phyloP scores from a whole-genome alignment of 2,113 vertebrate genomes.

The Peromyscus californicus region DNA sequence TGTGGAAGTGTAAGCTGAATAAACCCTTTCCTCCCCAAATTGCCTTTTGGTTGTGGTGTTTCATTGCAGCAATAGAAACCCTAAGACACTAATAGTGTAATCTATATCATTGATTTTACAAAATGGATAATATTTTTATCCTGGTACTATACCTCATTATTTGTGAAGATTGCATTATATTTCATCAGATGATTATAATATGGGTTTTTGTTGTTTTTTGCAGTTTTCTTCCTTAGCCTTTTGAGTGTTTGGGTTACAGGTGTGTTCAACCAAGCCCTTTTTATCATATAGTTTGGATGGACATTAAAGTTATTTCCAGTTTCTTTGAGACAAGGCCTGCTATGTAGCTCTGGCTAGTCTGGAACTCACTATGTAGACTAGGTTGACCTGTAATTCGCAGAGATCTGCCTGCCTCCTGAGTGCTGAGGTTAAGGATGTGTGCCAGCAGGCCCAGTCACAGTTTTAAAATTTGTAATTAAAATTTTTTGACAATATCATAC shows the following conservation, averaged over 20 bases:
- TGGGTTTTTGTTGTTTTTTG: not conserved
- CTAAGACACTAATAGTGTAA: not conserved
- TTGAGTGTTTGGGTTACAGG: not conserved
- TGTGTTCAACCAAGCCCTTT: not conserved
- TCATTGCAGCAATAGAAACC: not conserved
- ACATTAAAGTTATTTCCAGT: not conserved
- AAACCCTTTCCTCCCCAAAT: not conserved
- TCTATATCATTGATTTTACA: not conserved
- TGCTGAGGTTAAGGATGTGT: not conserved
- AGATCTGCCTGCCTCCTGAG: not conserved
- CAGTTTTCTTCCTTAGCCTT: not conserved
- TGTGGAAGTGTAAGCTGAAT: not conserved
- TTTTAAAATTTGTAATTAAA: not conserved
- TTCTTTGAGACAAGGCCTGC: not conserved
- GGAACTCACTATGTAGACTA: not conserved
- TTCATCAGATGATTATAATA: slow-evolving; percentile 19
- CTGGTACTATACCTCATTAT: not conserved
- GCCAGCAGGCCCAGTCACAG: not conserved
- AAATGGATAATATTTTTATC: slow-evolving; percentile 28
- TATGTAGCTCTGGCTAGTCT: not conserved
- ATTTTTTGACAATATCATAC: not conserved
- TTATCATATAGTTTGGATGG: slow-evolving; percentile 4
- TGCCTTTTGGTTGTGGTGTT: not conserved
- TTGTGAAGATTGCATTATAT: slow-evolving; percentile 15
- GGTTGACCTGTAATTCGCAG: not conserved